Percentiles rank a stretch among this genome's conserved stretches.
phyloP scores from a whole-genome alignment of 2,888 invertebrate species.

The Neoaliturus tenellus region DNA sequence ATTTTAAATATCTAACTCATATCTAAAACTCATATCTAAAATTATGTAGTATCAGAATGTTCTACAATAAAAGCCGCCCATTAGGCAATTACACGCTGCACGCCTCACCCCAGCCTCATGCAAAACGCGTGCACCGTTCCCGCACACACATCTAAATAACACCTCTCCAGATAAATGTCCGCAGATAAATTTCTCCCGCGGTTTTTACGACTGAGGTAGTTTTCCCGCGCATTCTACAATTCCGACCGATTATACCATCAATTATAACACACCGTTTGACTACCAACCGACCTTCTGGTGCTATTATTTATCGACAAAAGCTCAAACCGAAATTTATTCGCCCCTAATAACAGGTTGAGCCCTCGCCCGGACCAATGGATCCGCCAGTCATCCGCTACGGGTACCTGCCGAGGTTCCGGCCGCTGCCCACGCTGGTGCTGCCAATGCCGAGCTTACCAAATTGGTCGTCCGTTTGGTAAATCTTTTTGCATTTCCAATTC shows the following conservation, averaged over 20 bases:
- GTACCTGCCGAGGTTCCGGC: not conserved
- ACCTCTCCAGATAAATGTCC: not conserved
- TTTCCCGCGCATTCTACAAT: slow-evolving; percentile 1
- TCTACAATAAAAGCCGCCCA: too few species aligned
- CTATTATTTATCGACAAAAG: slow-evolving; percentile 36
- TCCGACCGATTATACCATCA: not conserved
- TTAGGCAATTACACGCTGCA: too few species aligned
- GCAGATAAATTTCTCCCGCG: not conserved
- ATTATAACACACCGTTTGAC: not conserved
- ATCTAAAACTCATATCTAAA: too few species aligned
- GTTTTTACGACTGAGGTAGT: too few species aligned
- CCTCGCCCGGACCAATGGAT: not conserved
- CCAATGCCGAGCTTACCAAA: not conserved
- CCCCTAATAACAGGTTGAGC: slow-evolving; percentile 20
- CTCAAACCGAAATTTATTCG: slow-evolving; percentile 32
- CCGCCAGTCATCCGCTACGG: not conserved
- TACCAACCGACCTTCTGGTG: not conserved
- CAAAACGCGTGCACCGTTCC: too few species aligned
- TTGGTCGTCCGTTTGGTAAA: too few species aligned
- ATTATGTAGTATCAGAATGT: too few species aligned
- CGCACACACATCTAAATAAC: not conserved
- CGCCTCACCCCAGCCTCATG: too few species aligned
- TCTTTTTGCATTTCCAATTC: too few species aligned
- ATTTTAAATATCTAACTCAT: too few species aligned
- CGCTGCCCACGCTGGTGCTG: not conserved